Percentiles rank a stretch among this genome's conserved stretches.
Conservation (phyloP, 2,113 vertebrate species). For the Saccopteryx leptura region DNA sequence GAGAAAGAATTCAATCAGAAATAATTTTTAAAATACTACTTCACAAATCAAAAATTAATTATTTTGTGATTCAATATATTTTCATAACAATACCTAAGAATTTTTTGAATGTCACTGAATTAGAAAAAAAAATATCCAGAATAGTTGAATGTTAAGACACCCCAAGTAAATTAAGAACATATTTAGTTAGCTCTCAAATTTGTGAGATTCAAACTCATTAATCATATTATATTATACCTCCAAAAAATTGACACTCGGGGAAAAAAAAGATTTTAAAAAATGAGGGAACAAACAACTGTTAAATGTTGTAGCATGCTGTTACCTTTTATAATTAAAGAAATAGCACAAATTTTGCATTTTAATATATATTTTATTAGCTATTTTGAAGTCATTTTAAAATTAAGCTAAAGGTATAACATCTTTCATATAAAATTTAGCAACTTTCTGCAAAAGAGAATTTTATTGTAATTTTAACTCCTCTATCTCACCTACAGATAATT, state of each 20-base stretch:
- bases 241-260: slow-evolving; percentile 10
- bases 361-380: slow-evolving; percentile 8
- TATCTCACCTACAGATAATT: slow-evolving; percentile 14
- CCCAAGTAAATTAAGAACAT: background rate
- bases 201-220: background rate
- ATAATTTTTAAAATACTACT: slow-evolving; percentile 2
- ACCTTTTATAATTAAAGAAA: background rate
- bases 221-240: background rate
- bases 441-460: background rate
- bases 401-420: background rate
- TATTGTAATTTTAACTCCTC: background rate
- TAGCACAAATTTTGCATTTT: background rate
- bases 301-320: background rate
- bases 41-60: background rate
- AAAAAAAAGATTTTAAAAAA: background rate
- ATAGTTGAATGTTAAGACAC: background rate
- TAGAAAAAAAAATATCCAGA: background rate
- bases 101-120: background rate
- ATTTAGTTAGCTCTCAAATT: background rate
- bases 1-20: slow-evolving; percentile 47
- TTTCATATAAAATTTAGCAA: slow-evolving; percentile 15
- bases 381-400: background rate
- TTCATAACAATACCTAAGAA: background rate
- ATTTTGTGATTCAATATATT: background rate
- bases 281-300: background rate